Base-by-base conservation (phyloP, 1,140 invertebrate genomes). In the Oedothorax gibbosus region DNA sequence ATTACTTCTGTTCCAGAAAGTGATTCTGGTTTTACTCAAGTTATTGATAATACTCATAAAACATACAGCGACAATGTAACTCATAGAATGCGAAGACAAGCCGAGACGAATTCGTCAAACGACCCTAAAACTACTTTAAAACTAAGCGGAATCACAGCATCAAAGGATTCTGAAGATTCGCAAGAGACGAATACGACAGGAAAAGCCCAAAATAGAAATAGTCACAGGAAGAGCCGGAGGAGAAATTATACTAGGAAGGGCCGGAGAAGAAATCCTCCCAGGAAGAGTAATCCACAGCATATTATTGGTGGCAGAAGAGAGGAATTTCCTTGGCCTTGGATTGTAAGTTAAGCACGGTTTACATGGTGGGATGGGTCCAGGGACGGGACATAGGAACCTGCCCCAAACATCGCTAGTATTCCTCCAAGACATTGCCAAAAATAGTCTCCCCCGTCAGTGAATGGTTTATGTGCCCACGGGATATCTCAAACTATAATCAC, bases 281-380 rank as follows among this genome's bases (percentile, higher is more conserved):
- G 64, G 14, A 65, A 35, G 3, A 50, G 18, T 12, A 51, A 53
- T 20, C 77, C 64, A 21, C 62, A 79, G 12, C 56, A 50, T 50
- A 35, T 65, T 20, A 68, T 79, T 66, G 77, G 77, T 53, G 77
- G 77, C 6, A 56, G 64, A 35, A 35, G 50, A 18, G 77, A 54
- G n/a, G 53, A 66, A 0, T 12, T n/a, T 14, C 64, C 77, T 21
- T 79, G 77, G 77, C 77, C 77, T 18, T 79, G 77, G 77, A 62
- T 79, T n/a, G 77, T 79, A 68, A 68, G 51, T 56, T 69, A 20
- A n/a, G 18, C 35, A 20, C 14, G 18, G 21, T 20, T 18, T 21
- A 11, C 14, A 66, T 66, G 9, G 2, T 18, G 9, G 3, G 18
- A 18, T 7, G 15, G 21, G 8, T n/a, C 15, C 56, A 57, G 8